phyloP scores from a whole-genome alignment of 2,888 invertebrate genomes.

The Aspidiotus rigidus region DNA sequence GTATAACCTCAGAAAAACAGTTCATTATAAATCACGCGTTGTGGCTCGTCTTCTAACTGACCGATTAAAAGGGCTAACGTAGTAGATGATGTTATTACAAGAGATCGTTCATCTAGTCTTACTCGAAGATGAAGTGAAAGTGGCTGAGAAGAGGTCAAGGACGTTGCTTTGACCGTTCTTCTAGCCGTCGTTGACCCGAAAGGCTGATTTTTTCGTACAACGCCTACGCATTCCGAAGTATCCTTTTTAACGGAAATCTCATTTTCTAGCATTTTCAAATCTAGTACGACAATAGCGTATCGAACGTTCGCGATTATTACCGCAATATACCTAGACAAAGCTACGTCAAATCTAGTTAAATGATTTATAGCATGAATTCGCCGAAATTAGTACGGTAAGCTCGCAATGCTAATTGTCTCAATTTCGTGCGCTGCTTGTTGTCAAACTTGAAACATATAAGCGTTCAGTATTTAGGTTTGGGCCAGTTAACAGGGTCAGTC shows the following conservation, averaged over 20 bases:
- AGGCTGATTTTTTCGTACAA: conserved; percentile 15
- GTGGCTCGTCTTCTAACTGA: neutral
- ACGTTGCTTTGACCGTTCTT: conserved; percentile 20
- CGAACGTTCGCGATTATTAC: neutral
- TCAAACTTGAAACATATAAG: too few species aligned
- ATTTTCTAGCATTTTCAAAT: neutral
- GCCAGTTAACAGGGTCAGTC: too few species aligned
- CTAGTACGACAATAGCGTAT: neutral
- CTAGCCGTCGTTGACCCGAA: neutral
- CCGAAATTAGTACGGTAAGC: neutral
- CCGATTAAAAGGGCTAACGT: conserved; percentile 8
- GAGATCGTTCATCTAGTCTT: conserved; percentile 11
- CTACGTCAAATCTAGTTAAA: neutral
- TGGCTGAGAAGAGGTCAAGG: conserved; percentile 27
- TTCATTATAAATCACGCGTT: conserved; percentile 22
- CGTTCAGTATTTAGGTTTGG: too few species aligned
- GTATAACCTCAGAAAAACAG: conserved; percentile 20
- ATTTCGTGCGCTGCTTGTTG: too few species aligned
- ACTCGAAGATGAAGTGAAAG: conserved; percentile 29
- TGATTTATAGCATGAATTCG: conserved; percentile 2
- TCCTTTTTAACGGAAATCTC: conserved; percentile 5
- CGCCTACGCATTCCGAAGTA: conserved; percentile 12
- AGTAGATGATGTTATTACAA: conserved; percentile 18
- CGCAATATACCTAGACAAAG: neutral
- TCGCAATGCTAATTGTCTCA: too few species aligned